Percentiles rank a stretch among this genome's conserved stretches.
Evolutionary conservation across 2,888 invertebrate genomes (phyloP).

Genomic region (Heliconius aoede): DNA sequence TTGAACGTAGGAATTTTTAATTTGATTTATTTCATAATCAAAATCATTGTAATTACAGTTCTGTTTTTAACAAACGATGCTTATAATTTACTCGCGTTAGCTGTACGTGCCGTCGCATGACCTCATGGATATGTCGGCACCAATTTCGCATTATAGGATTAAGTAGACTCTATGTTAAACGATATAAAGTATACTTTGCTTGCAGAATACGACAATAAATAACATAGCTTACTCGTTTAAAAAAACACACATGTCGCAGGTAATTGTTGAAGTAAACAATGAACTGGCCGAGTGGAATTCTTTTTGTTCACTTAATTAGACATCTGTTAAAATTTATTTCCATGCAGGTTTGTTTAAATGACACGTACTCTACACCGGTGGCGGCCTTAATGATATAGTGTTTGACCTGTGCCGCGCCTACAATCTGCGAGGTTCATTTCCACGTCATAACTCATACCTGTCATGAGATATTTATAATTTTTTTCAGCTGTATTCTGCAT

Average conservation of each 20-base stretch:
- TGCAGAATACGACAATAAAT: constrained; percentile 26
- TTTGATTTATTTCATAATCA: neutral
- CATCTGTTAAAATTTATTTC: constrained; percentile 25
- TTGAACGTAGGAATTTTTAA: neutral
- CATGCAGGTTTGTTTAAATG: constrained; percentile 14
- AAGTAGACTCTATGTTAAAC: constrained; percentile 34
- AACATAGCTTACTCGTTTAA: constrained; percentile 18
- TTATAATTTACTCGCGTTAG: constrained; percentile 33
- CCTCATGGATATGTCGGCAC: constrained; percentile 29
- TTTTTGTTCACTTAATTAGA: constrained; percentile 32
- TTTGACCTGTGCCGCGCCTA: neutral
- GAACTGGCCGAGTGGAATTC: constrained; percentile 15
- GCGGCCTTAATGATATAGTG: neutral
- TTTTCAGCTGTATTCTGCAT: too few relatives aligned
- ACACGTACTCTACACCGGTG: too few relatives aligned
- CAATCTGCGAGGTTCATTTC: neutral
- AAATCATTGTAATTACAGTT: constrained; percentile 25
- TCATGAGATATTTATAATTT: too few relatives aligned
- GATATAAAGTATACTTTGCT: constrained; percentile 32
- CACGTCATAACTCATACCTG: neutral
- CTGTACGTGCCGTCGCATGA: constrained; percentile 41
- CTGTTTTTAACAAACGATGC: constrained; percentile 30
- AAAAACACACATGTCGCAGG: constrained; percentile 22
- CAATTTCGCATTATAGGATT: constrained; percentile 36
- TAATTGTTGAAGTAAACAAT: constrained; percentile 30